phyloP scores from a whole-genome alignment of 2,113 vertebrate genomes.

The Melanotaenia duboulayi region DNA sequence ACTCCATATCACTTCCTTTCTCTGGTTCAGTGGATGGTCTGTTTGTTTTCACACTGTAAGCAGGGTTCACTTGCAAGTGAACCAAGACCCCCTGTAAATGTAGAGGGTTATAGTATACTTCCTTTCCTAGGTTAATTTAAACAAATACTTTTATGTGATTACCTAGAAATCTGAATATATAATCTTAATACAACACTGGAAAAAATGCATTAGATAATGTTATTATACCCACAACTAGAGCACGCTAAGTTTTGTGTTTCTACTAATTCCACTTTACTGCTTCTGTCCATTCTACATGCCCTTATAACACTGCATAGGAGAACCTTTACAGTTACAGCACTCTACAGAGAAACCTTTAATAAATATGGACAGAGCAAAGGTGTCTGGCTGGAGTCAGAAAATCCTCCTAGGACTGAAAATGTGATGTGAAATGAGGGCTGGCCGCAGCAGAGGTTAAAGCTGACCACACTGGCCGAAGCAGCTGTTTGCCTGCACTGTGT shows the following conservation, averaged over 20 bases:
- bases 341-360: constrained; percentile 59
- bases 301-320: neutral
- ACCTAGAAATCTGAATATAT: no score
- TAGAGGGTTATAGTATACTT: no score
- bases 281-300: constrained; percentile 18
- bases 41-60: no score
- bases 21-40: no score
- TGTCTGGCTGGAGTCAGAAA: constrained; percentile 39
- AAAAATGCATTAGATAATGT: neutral
- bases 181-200: no score
- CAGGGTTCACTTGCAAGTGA: no score
- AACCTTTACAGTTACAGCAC: constrained; percentile 29
- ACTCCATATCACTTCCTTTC: no score
- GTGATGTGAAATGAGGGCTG: constrained; percentile 49
- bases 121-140: no score
- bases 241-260: neutral
- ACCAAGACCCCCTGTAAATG: no score
- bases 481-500: constrained; percentile 59
- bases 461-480: constrained; percentile 60
- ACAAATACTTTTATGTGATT: no score
- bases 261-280: neutral
- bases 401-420: constrained; percentile 42
- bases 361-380: constrained; percentile 48
- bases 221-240: constrained; percentile 2
- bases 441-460: constrained; percentile 44